These are phyloP conservation scores for Grallaria varia DNA, from an alignment of 2,113 vertebrate genomes.

Conservation along the genomic window DNA sequence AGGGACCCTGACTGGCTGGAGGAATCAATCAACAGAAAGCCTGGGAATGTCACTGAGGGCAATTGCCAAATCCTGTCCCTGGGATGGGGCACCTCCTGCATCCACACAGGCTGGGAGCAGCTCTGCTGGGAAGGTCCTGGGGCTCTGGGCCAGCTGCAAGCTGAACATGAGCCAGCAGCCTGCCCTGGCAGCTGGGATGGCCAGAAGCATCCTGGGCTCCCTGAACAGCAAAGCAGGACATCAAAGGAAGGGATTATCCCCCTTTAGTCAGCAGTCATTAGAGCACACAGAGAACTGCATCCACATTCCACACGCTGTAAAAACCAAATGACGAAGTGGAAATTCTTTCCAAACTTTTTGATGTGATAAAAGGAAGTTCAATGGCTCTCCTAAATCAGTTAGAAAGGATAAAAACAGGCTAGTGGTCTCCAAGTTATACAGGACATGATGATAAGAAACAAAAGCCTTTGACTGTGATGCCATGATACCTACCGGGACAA, in stretches of 20 bases:
- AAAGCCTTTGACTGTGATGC: not conserved
- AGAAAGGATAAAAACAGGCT: not conserved
- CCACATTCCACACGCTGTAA: not conserved
- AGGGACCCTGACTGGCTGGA: not conserved
- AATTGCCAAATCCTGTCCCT: not conserved
- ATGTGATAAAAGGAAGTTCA: not conserved
- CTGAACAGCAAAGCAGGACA: not conserved
- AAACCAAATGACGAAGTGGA: not conserved
- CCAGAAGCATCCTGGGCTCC: not conserved
- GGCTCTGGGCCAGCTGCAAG: not conserved
- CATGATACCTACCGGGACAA: not conserved
- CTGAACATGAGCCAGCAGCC: not conserved
- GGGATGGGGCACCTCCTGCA: no score
- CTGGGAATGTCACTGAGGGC: not conserved
- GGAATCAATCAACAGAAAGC: not conserved
- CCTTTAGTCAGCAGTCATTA: not conserved
- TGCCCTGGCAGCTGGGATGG: not conserved
- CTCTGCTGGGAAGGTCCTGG: not conserved
- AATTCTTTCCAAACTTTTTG: not conserved
- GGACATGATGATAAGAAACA: not conserved
- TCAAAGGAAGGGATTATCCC: not conserved
- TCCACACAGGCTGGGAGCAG: not conserved
- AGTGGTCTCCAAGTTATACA: not conserved
- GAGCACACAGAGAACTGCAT: not conserved
- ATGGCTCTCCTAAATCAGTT: not conserved